phyloP scores from a whole-genome alignment of 2,888 invertebrate species.

The Dinocampus coccinellae region DNA sequence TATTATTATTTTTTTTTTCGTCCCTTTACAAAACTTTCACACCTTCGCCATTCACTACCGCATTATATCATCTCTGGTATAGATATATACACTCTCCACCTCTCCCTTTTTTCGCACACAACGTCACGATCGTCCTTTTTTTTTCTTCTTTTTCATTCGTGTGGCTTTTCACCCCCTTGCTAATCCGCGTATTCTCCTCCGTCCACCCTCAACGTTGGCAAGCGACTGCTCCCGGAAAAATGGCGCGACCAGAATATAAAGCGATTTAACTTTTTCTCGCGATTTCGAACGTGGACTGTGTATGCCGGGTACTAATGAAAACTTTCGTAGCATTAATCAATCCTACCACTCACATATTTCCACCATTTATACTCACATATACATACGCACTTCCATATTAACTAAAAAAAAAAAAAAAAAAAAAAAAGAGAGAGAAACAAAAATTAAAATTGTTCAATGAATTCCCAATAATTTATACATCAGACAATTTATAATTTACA shows the following conservation, averaged over 20 bases:
- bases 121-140: not conserved
- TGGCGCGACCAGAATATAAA: slow-evolving; percentile 52
- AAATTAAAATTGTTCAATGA: too few species aligned
- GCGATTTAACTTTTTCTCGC: slow-evolving; percentile 47
- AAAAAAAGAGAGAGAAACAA: too few species aligned
- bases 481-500: too few species aligned
- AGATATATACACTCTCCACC: slow-evolving; percentile 32
- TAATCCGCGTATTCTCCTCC: not conserved
- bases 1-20: not conserved
- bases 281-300: slow-evolving; percentile 34
- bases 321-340: slow-evolving; percentile 47
- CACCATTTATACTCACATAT: not conserved
- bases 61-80: slow-evolving; percentile 56
- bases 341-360: slow-evolving; percentile 22
- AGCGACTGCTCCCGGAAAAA: slow-evolving; percentile 27
- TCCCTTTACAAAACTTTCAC: not conserved
- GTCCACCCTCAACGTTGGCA: not conserved
- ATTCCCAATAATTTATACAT: too few species aligned
- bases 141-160: slow-evolving; percentile 33
- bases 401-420: not conserved
- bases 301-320: slow-evolving; percentile 45
- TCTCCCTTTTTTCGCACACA: slow-evolving; percentile 23
- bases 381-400: not conserved
- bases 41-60: slow-evolving; percentile 35
- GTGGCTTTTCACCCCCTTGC: slow-evolving; percentile 14